Percentiles rank a stretch among this genome's conserved stretches.
phyloP scores from a whole-genome alignment of 2,888 invertebrate species.

The Nemapogon koenigi region DNA sequence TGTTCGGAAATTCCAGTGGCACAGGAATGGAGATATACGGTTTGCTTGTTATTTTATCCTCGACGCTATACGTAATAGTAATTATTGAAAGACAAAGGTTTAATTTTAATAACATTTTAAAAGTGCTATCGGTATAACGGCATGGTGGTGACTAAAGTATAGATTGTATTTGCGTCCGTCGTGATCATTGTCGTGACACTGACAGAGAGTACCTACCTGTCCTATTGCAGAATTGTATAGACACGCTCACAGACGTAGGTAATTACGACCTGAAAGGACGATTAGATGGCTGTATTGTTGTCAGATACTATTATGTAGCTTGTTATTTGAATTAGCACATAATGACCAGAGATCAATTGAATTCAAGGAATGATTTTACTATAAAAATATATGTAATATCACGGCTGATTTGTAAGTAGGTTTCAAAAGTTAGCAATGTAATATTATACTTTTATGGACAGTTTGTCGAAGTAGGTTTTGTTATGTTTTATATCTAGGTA shows the following conservation, averaged over 20 bases:
- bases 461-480: too few relatives aligned
- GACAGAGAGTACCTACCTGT: too few relatives aligned
- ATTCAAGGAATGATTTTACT: too few relatives aligned
- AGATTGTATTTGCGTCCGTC: too few relatives aligned
- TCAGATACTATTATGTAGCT: slow-evolving; percentile 1
- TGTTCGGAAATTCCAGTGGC: slow-evolving; percentile 42
- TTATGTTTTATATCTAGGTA: too few relatives aligned
- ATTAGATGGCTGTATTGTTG: slow-evolving; percentile 28
- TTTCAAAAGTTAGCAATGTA: too few relatives aligned
- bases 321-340: too few relatives aligned
- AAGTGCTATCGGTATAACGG: slow-evolving; percentile 38
- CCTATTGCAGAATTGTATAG: slow-evolving; percentile 31
- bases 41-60: slow-evolving; percentile 23
- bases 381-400: too few relatives aligned
- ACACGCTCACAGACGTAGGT: slow-evolving; percentile 35
- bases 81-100: not conserved
- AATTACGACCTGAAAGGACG: slow-evolving; percentile 41
- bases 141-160: slow-evolving; percentile 49
- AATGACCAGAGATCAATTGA: too few relatives aligned
- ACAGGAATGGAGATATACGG: slow-evolving; percentile 35
- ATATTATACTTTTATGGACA: too few relatives aligned
- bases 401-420: too few relatives aligned
- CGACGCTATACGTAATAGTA: slow-evolving; percentile 10
- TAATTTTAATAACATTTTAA: slow-evolving; percentile 45
- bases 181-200: too few relatives aligned